Percentiles rank a stretch among this genome's conserved stretches.
phyloP scores from a whole-genome alignment of 2,797 vertebrate genomes.

The Cryptoblepharus egeriae region DNA sequence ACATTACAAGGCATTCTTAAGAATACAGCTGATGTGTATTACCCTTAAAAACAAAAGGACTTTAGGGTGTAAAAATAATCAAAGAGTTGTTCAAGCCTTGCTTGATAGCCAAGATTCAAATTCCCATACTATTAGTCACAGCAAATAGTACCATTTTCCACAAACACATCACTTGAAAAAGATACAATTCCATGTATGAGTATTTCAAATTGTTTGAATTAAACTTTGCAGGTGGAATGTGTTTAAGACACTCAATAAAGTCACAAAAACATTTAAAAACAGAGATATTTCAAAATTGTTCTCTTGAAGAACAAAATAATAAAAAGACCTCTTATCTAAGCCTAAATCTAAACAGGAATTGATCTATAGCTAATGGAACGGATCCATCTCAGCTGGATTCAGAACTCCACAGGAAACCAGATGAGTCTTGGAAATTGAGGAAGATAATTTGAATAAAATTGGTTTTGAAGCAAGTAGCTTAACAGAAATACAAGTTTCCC shows the following conservation, averaged over 20 bases:
- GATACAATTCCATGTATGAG: background rate
- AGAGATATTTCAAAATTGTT: background rate
- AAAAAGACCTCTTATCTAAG: background rate
- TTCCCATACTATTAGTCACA: constrained; percentile 48
- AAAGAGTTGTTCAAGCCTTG: constrained; percentile 44
- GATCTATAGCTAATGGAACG: background rate
- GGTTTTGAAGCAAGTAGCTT: background rate
- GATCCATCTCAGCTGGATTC: background rate
- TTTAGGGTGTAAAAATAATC: constrained; percentile 54
- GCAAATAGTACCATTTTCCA: background rate
- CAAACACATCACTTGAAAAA: background rate
- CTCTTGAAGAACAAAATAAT: background rate
- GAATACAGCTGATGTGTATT: background rate
- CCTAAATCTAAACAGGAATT: background rate
- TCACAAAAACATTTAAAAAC: background rate
- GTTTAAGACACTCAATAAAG: background rate
- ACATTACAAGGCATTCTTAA: constrained; percentile 28
- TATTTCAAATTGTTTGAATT: constrained; percentile 12
- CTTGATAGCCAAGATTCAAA: constrained; percentile 52
- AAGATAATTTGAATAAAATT: background rate
- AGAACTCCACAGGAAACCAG: background rate
- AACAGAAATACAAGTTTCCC: background rate
- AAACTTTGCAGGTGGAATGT: constrained; percentile 2
- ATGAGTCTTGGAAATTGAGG: background rate
- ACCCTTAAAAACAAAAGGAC: constrained; percentile 45